Percentiles rank a stretch among this genome's conserved stretches.
Evolutionary conservation across 2,797 vertebrate genomes (phyloP).

Genomic region (Calcarius lapponicus): DNA sequence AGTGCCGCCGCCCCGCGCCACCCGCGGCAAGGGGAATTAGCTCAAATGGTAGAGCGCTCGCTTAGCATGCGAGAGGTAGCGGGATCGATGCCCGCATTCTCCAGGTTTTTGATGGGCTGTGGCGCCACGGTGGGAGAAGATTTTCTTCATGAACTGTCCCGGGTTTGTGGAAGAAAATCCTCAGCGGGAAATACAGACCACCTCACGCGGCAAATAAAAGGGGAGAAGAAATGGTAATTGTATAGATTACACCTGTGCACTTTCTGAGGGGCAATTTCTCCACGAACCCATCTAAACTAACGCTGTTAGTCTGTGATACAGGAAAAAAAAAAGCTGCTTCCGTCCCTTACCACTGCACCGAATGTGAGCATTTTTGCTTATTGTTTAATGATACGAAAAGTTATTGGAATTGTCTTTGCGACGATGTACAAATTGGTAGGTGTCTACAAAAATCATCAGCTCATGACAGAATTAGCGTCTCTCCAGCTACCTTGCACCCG

Average conservation of each 20-base stretch:
- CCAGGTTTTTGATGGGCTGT: neutral
- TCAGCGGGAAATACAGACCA: fast-evolving
- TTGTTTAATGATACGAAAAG: neutral
- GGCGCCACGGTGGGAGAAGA: fast-evolving
- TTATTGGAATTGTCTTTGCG: neutral
- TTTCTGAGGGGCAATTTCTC: fast-evolving
- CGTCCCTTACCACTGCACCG: fast-evolving
- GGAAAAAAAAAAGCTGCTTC: fast-evolving
- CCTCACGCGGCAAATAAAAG: fast-evolving
- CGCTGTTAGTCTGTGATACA: fast-evolving
- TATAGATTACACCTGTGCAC: fast-evolving
- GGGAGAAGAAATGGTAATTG: fast-evolving
- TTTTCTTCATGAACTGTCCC: neutral
- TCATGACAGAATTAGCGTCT: neutral
- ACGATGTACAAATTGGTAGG: fast-evolving
- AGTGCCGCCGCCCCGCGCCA: fast-evolving
- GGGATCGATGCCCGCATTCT: slow-evolving; percentile 67
- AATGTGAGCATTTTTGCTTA: neutral
- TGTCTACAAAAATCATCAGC: neutral
- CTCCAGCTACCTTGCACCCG: neutral
- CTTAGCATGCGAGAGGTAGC: slow-evolving; percentile 74
- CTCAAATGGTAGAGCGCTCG: slow-evolving; percentile 70
- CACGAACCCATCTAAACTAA: fast-evolving
- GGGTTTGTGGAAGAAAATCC: neutral
- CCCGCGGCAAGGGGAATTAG: neutral